Conservation (phyloP, 1,140 invertebrate genomes). For the Latrodectus geometricus region DNA sequence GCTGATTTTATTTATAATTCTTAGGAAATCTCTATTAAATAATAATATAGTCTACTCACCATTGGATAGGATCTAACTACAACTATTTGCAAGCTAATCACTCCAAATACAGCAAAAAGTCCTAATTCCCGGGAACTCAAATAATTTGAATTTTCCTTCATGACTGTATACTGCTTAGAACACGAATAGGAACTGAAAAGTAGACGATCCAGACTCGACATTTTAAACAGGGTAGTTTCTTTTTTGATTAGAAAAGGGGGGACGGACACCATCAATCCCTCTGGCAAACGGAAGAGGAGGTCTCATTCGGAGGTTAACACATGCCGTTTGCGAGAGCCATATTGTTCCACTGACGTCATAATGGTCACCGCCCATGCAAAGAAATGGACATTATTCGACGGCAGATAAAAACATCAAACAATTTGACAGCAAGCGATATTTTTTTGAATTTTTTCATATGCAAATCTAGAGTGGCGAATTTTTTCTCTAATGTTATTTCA, state of each 20-base stretch:
- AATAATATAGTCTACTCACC: slow-evolving; percentile 1
- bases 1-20: no score
- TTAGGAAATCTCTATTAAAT: no score
- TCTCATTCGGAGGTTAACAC: slow-evolving; percentile 30
- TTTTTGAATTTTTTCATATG: slow-evolving; percentile 4
- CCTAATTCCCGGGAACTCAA: background rate
- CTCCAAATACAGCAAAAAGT: slow-evolving; percentile 19
- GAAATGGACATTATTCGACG: slow-evolving; percentile 25
- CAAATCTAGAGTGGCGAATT: background rate
- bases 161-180: slow-evolving; percentile 22
- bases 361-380: slow-evolving; percentile 28
- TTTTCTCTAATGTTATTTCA: slow-evolving; percentile 5
- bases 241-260: slow-evolving; percentile 29
- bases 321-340: slow-evolving; percentile 10
- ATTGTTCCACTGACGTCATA: slow-evolving; percentile 44
- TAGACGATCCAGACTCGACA: slow-evolving; percentile 12
- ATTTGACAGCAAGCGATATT: slow-evolving; percentile 25
- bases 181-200: slow-evolving; percentile 8
- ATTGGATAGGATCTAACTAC: slow-evolving; percentile 9
- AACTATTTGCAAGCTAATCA: slow-evolving; percentile 13
- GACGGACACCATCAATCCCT: background rate
- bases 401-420: slow-evolving; percentile 11
- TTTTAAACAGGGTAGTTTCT: slow-evolving; percentile 37
- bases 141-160: slow-evolving; percentile 8
- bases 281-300: slow-evolving; percentile 28